A percentile compares a stretch with the other conserved stretches of the same genome.
Conservation (phyloP, 2,113 vertebrate genomes). For the Microcebus griseorufus region DNA sequence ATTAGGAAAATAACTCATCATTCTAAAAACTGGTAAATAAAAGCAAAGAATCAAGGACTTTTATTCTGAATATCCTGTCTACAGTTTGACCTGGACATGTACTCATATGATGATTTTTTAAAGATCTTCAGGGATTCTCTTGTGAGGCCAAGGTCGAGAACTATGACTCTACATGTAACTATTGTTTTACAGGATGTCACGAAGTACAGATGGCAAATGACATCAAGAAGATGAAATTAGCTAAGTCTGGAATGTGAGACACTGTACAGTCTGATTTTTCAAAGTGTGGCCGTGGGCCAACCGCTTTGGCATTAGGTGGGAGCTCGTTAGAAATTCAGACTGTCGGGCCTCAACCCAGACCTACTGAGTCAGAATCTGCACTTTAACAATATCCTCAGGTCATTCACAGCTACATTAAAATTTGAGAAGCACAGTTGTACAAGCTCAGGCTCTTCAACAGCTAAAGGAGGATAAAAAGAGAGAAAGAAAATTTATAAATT, state of each 20-base stretch:
- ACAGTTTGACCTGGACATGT: neutral
- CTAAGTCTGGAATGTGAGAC: neutral
- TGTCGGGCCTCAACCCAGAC: neutral
- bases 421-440: neutral
- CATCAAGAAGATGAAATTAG: neutral
- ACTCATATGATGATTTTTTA: neutral
- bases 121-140: neutral
- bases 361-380: neutral
- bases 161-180: neutral
- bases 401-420: neutral
- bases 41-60: neutral
- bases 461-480: neutral
- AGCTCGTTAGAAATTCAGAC: neutral
- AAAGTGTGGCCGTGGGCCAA: neutral
- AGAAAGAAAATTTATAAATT: neutral
- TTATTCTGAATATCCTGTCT: neutral
- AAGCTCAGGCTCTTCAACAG: neutral
- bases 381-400: neutral
- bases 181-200: neutral
- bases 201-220: neutral
- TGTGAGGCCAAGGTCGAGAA: neutral
- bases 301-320: neutral
- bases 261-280: neutral
- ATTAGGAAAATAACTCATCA: neutral
- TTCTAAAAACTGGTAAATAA: neutral